A percentile compares a stretch with the other conserved stretches of the same genome.
Conservation (phyloP, 2,888 invertebrate species). For the Chymomyza amoena region DNA sequence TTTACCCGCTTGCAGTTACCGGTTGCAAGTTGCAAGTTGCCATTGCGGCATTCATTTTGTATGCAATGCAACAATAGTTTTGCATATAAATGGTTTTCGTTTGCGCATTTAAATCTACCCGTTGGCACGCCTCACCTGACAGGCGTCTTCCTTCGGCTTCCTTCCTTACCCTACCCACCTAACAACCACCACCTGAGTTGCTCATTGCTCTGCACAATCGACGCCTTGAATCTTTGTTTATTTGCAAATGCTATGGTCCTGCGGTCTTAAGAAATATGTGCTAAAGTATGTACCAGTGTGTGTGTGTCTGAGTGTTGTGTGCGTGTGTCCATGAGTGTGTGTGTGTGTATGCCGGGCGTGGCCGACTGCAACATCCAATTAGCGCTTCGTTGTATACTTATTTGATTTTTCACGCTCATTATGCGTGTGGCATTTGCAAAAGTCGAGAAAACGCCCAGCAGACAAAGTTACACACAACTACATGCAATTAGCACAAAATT, state of each 20-base stretch:
- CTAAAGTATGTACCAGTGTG: neutral
- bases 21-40: slow-evolving; percentile 12
- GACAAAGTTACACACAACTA: neutral
- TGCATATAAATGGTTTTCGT: slow-evolving; percentile 76
- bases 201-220: slow-evolving; percentile 44
- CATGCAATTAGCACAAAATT: slow-evolving; percentile 40
- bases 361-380: neutral
- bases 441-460: slow-evolving; percentile 29
- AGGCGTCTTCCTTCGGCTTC: slow-evolving; percentile 20
- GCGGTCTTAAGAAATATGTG: slow-evolving; percentile 38
- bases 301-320: slow-evolving; percentile 1
- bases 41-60: slow-evolving; percentile 66
- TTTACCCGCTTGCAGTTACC: slow-evolving; percentile 1
- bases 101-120: slow-evolving; percentile 74
- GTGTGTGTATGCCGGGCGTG: slow-evolving; percentile 17
- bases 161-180: slow-evolving; percentile 6
- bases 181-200: slow-evolving; percentile 6
- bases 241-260: slow-evolving; percentile 33
- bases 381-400: slow-evolving; percentile 29
- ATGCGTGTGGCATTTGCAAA: slow-evolving; percentile 26
- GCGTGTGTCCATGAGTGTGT: slow-evolving; percentile 1
- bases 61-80: slow-evolving; percentile 76
- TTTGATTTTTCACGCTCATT: slow-evolving; percentile 58
- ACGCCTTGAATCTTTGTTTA: slow-evolving; percentile 60
- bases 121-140: slow-evolving; percentile 19